Evolutionary conservation across 2,888 invertebrate species (phyloP), one percentile per base, ranked within the genome.

Genomic region (Leucoptera coffeella): DNA sequence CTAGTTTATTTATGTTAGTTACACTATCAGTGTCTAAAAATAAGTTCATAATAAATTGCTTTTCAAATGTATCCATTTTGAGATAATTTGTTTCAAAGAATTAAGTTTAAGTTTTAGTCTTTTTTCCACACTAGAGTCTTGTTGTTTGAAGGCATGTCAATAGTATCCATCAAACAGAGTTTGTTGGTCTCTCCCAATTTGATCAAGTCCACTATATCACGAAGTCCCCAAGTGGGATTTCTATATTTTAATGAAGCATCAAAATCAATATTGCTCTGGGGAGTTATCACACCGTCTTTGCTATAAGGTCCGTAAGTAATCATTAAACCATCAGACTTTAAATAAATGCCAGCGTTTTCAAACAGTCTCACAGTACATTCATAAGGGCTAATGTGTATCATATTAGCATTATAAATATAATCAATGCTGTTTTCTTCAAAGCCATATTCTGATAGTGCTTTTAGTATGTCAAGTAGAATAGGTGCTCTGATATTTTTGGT

Each of bases 111-210:
- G 22, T 24, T 20, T 43, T 36, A 57, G 36, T 54, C 46, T 35
- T 80, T 85, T 45, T 75, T 69, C 84, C 90, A 92, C 34, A 91
- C 73, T 13, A 92, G 55, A 33, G 78, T 82, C 46, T 86, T 85
- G 54, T 93, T 94, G 59, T 93, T 92, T 10, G 89, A 78, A 15
- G 93, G 93, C 84, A 93, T 82, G 45, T 87, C 82, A 40, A 82
- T 54, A 20, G 76, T 77, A 33, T 80, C 65, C 32, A 75, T 58
- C 22, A 88, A 58, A 8, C 53, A 46, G 14, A 91, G 57, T 27
- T 74, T 71, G 49, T 80, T 75, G 24, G 71, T 42, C 23, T 65
- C 54, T 1, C 81, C 87, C 36, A 86, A 49, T 40, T 73, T 58
- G 30, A 74, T 58, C 27, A 91, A 51, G 41, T 86, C 81, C 30